Base-by-base conservation (phyloP, 2,113 vertebrate species). In the Microtus montanus region DNA sequence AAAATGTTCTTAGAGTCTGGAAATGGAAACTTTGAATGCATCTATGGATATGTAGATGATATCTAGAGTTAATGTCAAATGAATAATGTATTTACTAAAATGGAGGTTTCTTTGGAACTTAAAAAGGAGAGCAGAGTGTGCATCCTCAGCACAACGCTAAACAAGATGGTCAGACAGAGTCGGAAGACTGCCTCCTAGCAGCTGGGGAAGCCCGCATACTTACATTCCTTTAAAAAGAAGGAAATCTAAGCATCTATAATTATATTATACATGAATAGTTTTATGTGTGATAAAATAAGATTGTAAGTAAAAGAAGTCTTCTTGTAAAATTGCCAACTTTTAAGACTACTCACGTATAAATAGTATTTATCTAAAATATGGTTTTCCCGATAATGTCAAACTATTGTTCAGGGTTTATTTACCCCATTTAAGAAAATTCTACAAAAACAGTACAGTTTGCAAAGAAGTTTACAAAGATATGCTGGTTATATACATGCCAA, bases 371-470 rank as follows among this genome's bases (percentile, higher is more conserved):
- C 1, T n/a, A 91, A 66, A 52, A 77, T 71, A 26, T 33, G 3
- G 3, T 41, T 95, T 96, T 91, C 3, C 68, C 71, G 9, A 83
- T 91, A 74, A 74, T 68, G 61, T 49, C 33, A 86, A 96, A 70
- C 11, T 71, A 88, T 33, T 66, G 3, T 73, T 83, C 87, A 92
- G 8, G 7, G 9, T 6, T 83, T 82, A 88, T 35, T 95, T 47
- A 94, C 9, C 10, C 93, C 8, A 70, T 49, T 89, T 80, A 84
- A 5, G 17, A 22, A 58, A 83, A 88, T 66, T 54, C 52, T 28
- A 2, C 5, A 61, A 79, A 94, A 88, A 95, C 85, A 35, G 13
- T 35, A 28, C 5, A 80, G 86, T 93, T 93, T 90, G 2, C 66
- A 10, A 90, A 35, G 64, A 52, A 88, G 91, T 87, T 87, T 92